These are phyloP conservation scores for Ditylenchus dipsaci DNA, from an alignment of 1,140 invertebrate genomes.

Conservation along the genomic window DNA sequence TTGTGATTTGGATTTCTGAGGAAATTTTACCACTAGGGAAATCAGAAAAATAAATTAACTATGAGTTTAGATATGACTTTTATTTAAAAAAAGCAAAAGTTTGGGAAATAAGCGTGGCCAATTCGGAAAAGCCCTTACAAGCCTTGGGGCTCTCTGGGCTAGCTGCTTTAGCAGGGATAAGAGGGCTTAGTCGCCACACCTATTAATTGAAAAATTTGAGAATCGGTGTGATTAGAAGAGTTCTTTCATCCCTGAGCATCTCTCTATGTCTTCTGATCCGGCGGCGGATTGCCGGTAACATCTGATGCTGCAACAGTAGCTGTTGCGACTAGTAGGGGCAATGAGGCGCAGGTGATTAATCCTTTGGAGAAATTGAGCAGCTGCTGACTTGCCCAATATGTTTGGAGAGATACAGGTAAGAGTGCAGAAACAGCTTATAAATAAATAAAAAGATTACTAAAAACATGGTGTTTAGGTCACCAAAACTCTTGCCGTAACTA, in stretches of 20 bases:
- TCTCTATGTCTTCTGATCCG: conserved; percentile 6
- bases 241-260: background rate
- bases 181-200: no score
- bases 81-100: no score
- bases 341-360: conserved; percentile 22
- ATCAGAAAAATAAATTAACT: background rate
- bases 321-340: background rate
- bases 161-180: no score
- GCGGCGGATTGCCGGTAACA: background rate
- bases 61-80: background rate
- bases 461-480: background rate
- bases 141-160: no score
- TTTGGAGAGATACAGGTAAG: conserved; percentile 73
- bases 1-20: no score
- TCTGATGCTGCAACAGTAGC: background rate
- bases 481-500: background rate
- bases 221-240: no score
- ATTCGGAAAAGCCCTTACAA: no score
- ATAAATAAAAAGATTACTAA: background rate
- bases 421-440: background rate
- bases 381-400: conserved; percentile 95
- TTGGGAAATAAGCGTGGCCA: no score
- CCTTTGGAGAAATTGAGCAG: conserved; percentile 74
- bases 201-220: no score
- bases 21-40: no score